Evolutionary conservation across 2,888 invertebrate genomes (phyloP).

Genomic region (Folsomia candida): DNA sequence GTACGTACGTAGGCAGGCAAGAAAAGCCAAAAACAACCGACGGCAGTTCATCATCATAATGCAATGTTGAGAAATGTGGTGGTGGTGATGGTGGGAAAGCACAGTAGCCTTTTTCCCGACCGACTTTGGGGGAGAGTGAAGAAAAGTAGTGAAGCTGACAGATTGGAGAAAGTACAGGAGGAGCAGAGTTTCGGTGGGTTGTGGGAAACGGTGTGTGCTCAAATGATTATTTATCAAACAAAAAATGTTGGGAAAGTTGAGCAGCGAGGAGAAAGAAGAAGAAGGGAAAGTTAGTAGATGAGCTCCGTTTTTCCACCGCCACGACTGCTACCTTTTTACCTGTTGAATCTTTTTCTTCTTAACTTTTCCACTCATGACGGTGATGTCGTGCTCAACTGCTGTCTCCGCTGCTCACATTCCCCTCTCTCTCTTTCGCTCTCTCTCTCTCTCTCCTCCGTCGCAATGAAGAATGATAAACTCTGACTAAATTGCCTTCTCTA

Average conservation of each 20-base stretch:
- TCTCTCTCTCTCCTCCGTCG: conserved; percentile 11
- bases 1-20: conserved; percentile 20
- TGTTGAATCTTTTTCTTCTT: conserved; percentile 46
- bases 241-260: conserved; percentile 11
- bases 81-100: too few relatives aligned
- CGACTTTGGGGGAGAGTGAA: neutral
- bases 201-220: too few relatives aligned
- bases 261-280: neutral
- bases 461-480: conserved; percentile 20
- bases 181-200: neutral
- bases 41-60: neutral
- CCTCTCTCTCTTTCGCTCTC: conserved; percentile 7
- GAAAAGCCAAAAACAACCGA: too few relatives aligned
- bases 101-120: too few relatives aligned
- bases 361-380: conserved; percentile 27
- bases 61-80: neutral
- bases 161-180: neutral
- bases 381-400: conserved; percentile 18
- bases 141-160: neutral
- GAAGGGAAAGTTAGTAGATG: neutral
- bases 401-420: conserved; percentile 5
- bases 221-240: conserved; percentile 5
- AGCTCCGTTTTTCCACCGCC: neutral
- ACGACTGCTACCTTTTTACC: conserved; percentile 28
- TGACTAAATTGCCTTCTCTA: conserved; percentile 18